Percentiles rank a stretch among this genome's conserved stretches.
Conservation (phyloP, 2,113 vertebrate species). For the Rhinolophus sinicus region DNA sequence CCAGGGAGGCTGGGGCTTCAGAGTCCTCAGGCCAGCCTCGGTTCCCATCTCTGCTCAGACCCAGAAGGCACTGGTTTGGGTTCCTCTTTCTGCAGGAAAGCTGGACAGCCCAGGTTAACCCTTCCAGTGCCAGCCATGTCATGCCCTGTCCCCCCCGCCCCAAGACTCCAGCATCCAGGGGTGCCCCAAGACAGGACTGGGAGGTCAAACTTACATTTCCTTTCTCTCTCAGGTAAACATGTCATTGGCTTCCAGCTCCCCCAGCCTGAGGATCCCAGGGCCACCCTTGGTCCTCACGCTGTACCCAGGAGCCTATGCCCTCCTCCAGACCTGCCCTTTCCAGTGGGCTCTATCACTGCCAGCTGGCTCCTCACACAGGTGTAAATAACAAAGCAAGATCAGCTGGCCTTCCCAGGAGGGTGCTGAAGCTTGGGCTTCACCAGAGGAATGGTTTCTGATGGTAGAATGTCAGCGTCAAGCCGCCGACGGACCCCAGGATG, state of each 20-base stretch:
- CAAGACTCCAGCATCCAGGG: background rate
- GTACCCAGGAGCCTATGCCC: background rate
- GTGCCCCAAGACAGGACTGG: background rate
- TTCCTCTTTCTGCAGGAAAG: background rate
- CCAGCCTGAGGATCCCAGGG: background rate
- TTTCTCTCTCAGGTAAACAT: background rate
- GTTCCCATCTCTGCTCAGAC: background rate
- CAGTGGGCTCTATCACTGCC: background rate
- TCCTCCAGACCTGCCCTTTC: background rate
- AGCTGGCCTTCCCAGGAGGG: background rate
- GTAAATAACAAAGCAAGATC: background rate
- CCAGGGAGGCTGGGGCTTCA: background rate
- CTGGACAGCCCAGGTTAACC: background rate
- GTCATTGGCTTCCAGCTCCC: background rate
- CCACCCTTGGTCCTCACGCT: background rate
- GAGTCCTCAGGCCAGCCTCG: background rate
- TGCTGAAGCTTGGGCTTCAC: background rate
- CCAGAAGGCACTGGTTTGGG: background rate
- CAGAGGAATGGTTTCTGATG: background rate
- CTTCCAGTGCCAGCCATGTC: background rate
- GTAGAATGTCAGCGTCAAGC: too few species aligned
- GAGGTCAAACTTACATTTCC: background rate
- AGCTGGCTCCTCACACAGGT: background rate
- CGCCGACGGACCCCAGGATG: rapidly evolving
- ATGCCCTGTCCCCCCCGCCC: background rate